Percentiles rank a stretch among this genome's conserved stretches.
phyloP scores from a whole-genome alignment of 2,113 vertebrate species.

The Corythaixoides concolor region DNA sequence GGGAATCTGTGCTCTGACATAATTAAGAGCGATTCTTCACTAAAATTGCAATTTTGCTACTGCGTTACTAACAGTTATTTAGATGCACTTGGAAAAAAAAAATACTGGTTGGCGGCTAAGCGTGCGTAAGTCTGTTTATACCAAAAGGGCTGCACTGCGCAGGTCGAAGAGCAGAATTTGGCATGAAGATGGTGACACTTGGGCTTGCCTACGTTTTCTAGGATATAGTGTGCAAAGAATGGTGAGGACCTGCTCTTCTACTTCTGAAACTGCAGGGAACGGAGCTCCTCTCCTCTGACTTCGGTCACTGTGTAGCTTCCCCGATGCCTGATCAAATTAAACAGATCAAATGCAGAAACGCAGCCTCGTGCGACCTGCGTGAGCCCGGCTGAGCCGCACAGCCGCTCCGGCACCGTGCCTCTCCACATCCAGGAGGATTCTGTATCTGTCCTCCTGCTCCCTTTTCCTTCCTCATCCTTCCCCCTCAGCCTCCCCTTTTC shows the following conservation, averaged over 20 bases:
- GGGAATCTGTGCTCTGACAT: not conserved
- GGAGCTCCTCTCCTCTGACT: not conserved
- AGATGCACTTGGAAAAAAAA: not conserved
- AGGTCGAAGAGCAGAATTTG: not conserved
- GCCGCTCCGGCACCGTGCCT: fast-evolving
- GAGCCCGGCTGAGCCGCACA: not conserved
- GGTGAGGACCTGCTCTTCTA: not conserved
- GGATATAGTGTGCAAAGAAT: not conserved
- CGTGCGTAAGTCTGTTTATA: not conserved
- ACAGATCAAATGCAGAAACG: not conserved
- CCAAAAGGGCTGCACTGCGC: not conserved
- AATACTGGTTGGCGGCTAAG: not conserved
- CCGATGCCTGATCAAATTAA: not conserved
- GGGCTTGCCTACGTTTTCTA: not conserved
- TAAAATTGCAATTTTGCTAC: not conserved
- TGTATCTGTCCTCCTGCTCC: not conserved
- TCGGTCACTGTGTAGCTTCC: not conserved
- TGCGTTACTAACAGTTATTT: not conserved
- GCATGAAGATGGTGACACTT: fast-evolving
- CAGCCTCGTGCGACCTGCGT: not conserved
- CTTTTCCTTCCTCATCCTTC: not conserved
- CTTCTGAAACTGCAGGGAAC: not conserved
- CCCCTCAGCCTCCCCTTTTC: not conserved
- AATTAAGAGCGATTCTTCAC: not conserved
- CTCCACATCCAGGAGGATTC: not conserved